Base-by-base conservation (phyloP, 2,113 vertebrate species). In the Hemiprocne comata region DNA sequence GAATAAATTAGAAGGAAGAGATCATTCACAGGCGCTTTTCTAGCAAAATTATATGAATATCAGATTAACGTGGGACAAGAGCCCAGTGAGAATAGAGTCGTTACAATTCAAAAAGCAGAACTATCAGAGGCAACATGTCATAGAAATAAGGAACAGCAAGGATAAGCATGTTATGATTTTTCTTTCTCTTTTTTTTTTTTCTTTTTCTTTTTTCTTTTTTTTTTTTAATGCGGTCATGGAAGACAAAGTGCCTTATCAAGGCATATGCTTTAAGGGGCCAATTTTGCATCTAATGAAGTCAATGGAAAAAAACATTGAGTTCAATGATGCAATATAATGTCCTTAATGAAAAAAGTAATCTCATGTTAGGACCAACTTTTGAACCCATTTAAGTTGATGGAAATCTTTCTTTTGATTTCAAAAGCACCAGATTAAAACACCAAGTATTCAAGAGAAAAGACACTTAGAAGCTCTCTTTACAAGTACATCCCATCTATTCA, bases 1-100 rank as follows among this genome's bases (percentile, higher is more conserved):
- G 91, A 96, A 97, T 97, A 97, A 95, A 97, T 97, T 96, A 96
- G 89, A 93, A 94, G 92, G 72, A 21, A 95, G 54, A 93, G 57
- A 94, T 91, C 76, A 87, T 96, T 94, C 88, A 92, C 90, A 88
- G 40, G 16, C 69, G 94, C 69, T 93, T 96, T 84, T 93, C 83
- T 95, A 90, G 83, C 65, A 93, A 97, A 95, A 95, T 93, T 94
- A 90, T 93, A 75, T 86, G 85, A 96, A 94, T 94, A 96, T 94
- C 93, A 96, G 87, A 92, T 93, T 93, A 97, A 93, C 90, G 75
- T 78, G 92, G 96, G 94, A 95, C 88, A 94, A 88, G 69, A 90
- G 53, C 92, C 94, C 83, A 87, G 61, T 54, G 93, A 96, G 96
- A 95, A 86, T 84, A 96, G 53, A 97, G 48, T 57, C 87, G 79